These are phyloP conservation scores for Neoitamus cyanurus DNA, from an alignment of 2,888 invertebrate species.

Conservation along the genomic window DNA sequence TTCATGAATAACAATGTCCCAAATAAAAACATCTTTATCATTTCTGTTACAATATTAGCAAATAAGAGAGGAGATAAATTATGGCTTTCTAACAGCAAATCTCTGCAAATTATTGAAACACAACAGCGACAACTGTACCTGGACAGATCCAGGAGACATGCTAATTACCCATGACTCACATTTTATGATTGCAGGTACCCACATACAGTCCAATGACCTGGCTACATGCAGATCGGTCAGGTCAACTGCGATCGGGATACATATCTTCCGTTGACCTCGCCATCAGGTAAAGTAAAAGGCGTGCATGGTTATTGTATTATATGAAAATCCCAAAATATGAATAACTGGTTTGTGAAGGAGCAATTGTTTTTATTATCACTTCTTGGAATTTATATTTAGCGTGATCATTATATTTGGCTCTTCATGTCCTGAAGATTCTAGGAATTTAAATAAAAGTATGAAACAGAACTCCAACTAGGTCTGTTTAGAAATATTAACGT, in stretches of 20 bases:
- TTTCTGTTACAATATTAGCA: too few species aligned
- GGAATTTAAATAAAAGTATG: too few species aligned
- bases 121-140: not conserved
- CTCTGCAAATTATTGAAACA: not conserved
- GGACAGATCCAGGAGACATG: not conserved
- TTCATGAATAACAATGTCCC: not conserved
- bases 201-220: too few species aligned
- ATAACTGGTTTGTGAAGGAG: not conserved
- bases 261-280: too few species aligned
- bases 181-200: not conserved
- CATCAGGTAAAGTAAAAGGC: too few species aligned
- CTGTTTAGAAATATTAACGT: too few species aligned
- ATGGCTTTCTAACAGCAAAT: not conserved
- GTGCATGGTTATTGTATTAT: too few species aligned
- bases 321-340: not conserved
- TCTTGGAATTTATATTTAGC: not conserved
- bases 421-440: too few species aligned
- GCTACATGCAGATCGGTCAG: too few species aligned
- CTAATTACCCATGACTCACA: not conserved
- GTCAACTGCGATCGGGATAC: too few species aligned
- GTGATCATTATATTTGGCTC: too few species aligned
- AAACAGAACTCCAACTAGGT: too few species aligned
- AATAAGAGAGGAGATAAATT: not conserved
- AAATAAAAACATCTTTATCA: not conserved
- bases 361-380: not conserved